phyloP scores from a whole-genome alignment of 2,797 vertebrate genomes.

The Acrocephalus scirpaceus region DNA sequence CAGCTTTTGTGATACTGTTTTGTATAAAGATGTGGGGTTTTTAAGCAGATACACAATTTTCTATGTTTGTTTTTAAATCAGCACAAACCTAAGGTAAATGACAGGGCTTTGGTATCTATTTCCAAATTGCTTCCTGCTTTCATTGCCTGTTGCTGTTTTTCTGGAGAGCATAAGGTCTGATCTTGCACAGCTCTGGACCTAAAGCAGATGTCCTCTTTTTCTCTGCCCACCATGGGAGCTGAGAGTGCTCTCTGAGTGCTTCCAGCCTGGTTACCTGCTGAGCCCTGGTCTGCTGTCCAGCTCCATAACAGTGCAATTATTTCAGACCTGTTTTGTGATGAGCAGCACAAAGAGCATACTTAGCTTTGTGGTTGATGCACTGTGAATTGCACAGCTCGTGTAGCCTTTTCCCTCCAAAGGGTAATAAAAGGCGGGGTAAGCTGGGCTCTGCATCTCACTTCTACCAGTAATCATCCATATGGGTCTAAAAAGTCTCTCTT shows the following conservation, averaged over 20 bases:
- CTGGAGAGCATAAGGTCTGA: rapidly evolving
- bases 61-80: background rate
- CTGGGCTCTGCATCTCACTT: background rate
- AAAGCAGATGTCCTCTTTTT: background rate
- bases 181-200: background rate
- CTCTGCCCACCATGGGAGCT: background rate
- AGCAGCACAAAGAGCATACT: background rate
- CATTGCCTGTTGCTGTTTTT: background rate
- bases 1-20: background rate
- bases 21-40: background rate
- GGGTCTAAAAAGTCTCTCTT: background rate
- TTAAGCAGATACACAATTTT: background rate
- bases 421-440: background rate
- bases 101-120: background rate
- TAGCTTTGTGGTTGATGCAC: background rate
- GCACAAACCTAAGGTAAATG: background rate
- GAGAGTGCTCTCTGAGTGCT: background rate
- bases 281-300: background rate
- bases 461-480: background rate
- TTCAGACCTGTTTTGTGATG: background rate
- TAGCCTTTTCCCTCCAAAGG: background rate
- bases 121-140: background rate
- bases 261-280: background rate
- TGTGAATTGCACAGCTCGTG: background rate
- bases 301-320: background rate